These are phyloP conservation scores for Ophraella communa DNA, from an alignment of 2,888 invertebrate genomes.

Conservation along the genomic window DNA sequence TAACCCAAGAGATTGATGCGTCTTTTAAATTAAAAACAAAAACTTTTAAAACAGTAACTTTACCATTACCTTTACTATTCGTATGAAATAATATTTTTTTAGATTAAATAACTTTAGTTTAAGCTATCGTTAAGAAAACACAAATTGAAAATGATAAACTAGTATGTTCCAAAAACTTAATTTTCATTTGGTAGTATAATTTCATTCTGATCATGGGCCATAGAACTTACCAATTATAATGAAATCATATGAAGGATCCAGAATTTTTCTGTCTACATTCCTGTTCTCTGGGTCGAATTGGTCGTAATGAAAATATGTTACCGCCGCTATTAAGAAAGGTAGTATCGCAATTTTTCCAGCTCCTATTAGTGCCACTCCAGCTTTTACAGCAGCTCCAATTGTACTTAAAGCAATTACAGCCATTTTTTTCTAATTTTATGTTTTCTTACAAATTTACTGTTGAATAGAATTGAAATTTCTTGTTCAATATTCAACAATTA, in stretches of 20 bases:
- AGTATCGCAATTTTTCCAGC: conserved; percentile 76
- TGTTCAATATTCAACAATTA: too few relatives aligned
- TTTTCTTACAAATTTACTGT: neutral
- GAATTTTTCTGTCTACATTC: conserved; percentile 65
- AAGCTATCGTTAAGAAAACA: too few relatives aligned
- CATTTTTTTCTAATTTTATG: conserved; percentile 33
- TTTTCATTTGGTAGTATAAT: too few relatives aligned
- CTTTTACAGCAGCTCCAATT: conserved; percentile 69
- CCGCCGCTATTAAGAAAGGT: conserved; percentile 75
- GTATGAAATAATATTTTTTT: too few relatives aligned
- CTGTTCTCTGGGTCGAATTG: conserved; percentile 84
- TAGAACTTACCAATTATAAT: conserved; percentile 66
- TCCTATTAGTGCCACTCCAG: conserved; percentile 73
- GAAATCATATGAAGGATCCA: conserved; percentile 80
- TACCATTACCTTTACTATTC: too few relatives aligned
- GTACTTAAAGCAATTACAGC: conserved; percentile 56
- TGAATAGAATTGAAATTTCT: too few relatives aligned
- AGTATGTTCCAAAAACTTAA: too few relatives aligned
- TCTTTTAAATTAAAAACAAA: neutral
- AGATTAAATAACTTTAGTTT: too few relatives aligned
- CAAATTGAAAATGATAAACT: too few relatives aligned
- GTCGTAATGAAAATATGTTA: conserved; percentile 86
- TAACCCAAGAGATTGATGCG: too few relatives aligned
- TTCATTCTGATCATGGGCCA: too few relatives aligned
- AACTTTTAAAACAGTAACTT: neutral